phyloP scores from a whole-genome alignment of 2,113 vertebrate genomes.

The Rhinolophus sinicus region DNA sequence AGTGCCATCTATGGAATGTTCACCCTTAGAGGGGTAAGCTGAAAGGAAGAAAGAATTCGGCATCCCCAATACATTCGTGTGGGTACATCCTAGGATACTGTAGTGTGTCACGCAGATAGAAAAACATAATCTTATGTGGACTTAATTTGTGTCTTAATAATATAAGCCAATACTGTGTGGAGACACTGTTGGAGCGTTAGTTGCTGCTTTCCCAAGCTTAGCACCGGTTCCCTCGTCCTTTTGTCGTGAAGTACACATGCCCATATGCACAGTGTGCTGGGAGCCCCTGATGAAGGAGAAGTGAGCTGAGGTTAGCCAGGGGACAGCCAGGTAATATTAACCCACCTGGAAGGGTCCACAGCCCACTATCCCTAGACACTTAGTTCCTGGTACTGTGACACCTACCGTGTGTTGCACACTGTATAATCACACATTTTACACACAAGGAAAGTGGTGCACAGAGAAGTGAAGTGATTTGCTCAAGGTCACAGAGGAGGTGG shows the following conservation, averaged over 20 bases:
- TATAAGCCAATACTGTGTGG: neutral
- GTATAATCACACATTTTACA: neutral
- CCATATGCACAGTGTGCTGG: neutral
- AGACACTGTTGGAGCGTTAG: neutral
- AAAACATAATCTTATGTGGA: neutral
- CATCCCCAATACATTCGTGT: accelerated
- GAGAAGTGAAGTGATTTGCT: neutral
- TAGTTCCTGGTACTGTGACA: neutral
- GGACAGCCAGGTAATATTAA: neutral
- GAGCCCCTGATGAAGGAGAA: neutral
- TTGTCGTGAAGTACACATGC: neutral
- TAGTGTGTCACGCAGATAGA: neutral
- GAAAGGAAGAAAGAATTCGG: neutral
- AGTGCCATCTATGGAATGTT: neutral
- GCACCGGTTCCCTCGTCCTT: neutral
- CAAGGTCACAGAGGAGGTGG: neutral
- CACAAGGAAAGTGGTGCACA: neutral
- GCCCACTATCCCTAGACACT: neutral
- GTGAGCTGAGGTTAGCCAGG: neutral
- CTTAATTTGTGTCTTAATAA: neutral
- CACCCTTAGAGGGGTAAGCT: neutral
- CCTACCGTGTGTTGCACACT: neutral
- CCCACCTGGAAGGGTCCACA: neutral
- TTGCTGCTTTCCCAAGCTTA: neutral
- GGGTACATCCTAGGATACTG: neutral